phyloP scores from a whole-genome alignment of 2,888 invertebrate genomes.

The Toxonevra muliebris region DNA sequence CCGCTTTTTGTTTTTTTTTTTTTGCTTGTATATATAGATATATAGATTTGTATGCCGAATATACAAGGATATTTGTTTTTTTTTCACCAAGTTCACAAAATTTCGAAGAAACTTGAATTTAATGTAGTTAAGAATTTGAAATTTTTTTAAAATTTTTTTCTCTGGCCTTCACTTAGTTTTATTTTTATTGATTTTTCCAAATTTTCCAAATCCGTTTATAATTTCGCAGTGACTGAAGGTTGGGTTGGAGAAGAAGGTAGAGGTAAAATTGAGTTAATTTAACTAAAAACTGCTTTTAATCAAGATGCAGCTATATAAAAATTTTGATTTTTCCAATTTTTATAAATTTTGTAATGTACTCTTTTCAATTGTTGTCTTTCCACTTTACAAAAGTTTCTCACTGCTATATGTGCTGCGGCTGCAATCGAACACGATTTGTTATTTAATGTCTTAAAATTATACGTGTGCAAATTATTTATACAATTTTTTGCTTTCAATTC shows the following conservation, averaged over 20 bases:
- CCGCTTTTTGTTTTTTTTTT: constrained; percentile 5
- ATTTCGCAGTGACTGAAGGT: neutral
- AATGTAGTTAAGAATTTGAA: constrained; percentile 4
- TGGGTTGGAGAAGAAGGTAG: neutral
- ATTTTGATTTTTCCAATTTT: constrained; percentile 62
- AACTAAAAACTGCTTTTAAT: constrained; percentile 49
- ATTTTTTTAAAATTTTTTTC: constrained; percentile 6
- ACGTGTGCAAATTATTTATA: constrained; percentile 49
- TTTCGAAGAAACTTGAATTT: constrained; percentile 9
- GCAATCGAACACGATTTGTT: constrained; percentile 38
- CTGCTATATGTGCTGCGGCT: constrained; percentile 24
- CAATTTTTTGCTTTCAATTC: constrained; percentile 40
- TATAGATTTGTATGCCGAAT: constrained; percentile 12
- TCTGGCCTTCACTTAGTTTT: constrained; percentile 22
- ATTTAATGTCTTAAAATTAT: constrained; percentile 43
- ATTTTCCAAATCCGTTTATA: neutral
- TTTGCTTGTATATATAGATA: constrained; percentile 6
- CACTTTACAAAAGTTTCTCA: constrained; percentile 44
- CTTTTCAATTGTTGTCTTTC: constrained; percentile 41
- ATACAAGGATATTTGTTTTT: constrained; percentile 15
- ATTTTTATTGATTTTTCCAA: constrained; percentile 34
- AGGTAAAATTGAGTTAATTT: constrained; percentile 28
- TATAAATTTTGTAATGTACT: constrained; percentile 50
- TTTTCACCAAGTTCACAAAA: neutral
- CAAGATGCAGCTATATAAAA: constrained; percentile 64